These are phyloP conservation scores for Nycticryphes semicollaris DNA, from an alignment of 2,113 vertebrate genomes.

Conservation along the genomic window DNA sequence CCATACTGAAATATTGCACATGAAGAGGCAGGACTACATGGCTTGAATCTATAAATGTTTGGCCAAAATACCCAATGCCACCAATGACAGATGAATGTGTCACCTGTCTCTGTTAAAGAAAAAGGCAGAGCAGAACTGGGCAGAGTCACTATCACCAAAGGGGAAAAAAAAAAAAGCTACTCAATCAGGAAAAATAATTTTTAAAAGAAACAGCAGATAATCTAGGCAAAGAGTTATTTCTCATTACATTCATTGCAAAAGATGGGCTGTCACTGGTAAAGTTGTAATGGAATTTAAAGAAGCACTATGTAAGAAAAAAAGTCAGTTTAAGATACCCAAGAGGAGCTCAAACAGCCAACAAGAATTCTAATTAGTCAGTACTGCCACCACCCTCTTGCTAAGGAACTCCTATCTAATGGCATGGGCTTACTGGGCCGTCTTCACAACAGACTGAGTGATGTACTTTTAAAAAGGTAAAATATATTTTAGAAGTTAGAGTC, in stretches of 20 bases:
- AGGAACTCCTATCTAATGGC: background rate
- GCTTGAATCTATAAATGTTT: background rate
- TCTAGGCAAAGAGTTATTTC: background rate
- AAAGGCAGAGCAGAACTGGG: background rate
- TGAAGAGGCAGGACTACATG: background rate
- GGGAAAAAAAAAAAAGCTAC: background rate
- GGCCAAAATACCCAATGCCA: background rate
- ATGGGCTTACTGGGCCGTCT: background rate
- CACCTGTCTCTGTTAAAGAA: background rate
- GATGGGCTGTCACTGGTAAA: background rate
- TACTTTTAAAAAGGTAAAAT: too few relatives aligned
- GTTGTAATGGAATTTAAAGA: background rate
- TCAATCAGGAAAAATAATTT: background rate
- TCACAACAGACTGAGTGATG: background rate
- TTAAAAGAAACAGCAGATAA: background rate
- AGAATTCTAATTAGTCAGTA: background rate
- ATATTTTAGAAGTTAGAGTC: too few relatives aligned
- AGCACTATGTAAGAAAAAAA: background rate
- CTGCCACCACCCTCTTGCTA: background rate
- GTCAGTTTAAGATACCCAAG: background rate
- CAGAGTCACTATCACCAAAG: background rate
- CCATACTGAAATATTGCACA: background rate
- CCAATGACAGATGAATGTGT: background rate
- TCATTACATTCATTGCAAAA: background rate
- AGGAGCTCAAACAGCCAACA: background rate